phyloP scores from a whole-genome alignment of 2,888 invertebrate genomes.

The Platycnemis pennipes region DNA sequence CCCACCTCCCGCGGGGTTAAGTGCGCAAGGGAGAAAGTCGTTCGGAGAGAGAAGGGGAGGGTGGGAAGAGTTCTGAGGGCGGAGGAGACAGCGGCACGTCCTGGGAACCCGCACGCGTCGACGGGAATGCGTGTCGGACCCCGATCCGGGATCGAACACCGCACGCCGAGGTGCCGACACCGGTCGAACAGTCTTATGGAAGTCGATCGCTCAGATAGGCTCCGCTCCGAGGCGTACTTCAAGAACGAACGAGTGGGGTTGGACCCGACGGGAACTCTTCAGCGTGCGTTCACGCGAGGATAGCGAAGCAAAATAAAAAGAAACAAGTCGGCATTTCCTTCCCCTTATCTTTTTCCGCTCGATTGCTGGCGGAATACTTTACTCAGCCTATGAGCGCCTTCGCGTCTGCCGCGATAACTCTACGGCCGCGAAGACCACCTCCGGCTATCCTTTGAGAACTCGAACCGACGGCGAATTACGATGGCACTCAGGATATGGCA shows the following conservation, averaged over 20 bases:
- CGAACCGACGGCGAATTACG: background rate
- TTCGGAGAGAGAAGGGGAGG: background rate
- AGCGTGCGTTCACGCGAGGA: background rate
- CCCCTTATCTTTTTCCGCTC: background rate
- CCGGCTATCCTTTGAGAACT: background rate
- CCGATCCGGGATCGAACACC: conserved; percentile 12
- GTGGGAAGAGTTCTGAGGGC: background rate
- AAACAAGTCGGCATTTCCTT: background rate
- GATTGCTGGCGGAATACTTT: background rate
- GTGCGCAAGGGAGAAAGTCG: background rate
- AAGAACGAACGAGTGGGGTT: background rate
- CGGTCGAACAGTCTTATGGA: background rate
- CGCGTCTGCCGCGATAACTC: background rate
- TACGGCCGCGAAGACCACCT: background rate
- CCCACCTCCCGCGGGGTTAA: background rate
- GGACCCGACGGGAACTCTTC: background rate
- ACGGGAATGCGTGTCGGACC: background rate
- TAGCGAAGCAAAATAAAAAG: too few species aligned
- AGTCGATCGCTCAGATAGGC: background rate
- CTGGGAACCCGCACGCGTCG: background rate
- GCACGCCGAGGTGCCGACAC: background rate
- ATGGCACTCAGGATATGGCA: background rate
- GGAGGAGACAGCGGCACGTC: too few species aligned
- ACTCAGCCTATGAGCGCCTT: background rate
- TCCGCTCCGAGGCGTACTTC: background rate